phyloP scores from a whole-genome alignment of 1,140 invertebrate species.

The Drosophila biarmipes region DNA sequence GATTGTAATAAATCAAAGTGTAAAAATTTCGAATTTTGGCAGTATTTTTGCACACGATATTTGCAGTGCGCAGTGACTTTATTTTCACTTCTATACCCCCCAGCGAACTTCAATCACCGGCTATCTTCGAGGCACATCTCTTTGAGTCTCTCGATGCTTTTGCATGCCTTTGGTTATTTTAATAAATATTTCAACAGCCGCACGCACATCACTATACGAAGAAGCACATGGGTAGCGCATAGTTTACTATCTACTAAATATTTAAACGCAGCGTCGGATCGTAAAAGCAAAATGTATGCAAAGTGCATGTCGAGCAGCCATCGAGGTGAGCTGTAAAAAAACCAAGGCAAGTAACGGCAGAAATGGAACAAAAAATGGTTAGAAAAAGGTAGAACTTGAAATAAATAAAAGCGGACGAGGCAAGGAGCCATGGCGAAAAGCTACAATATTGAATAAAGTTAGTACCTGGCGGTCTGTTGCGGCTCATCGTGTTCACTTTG shows the following conservation, averaged over 20 bases:
- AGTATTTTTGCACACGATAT: too few species aligned
- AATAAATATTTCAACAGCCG: conserved; percentile 74
- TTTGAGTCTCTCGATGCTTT: conserved; percentile 21
- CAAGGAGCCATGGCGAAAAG: conserved; percentile 46
- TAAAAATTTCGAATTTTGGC: too few species aligned
- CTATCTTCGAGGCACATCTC: conserved; percentile 6
- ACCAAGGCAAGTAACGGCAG: conserved; percentile 23
- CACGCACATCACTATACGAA: conserved; percentile 33
- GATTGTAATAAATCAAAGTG: too few species aligned
- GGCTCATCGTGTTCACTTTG: conserved; percentile 45
- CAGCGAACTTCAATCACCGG: conserved; percentile 5
- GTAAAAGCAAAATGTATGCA: conserved; percentile 80
- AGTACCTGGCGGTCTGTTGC: conserved; percentile 74
- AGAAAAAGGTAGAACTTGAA: conserved; percentile 61
- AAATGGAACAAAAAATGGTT: conserved; percentile 17
- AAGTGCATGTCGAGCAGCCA: conserved; percentile 80
- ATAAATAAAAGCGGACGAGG: conserved; percentile 62
- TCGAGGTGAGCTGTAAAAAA: conserved; percentile 74
- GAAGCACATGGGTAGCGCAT: conserved; percentile 37
- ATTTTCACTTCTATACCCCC: too few species aligned
- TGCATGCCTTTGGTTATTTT: conserved; percentile 64
- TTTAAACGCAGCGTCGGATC: conserved; percentile 77
- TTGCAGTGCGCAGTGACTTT: background rate
- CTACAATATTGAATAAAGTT: conserved; percentile 80
- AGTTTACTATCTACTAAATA: conserved; percentile 81